Conservation (phyloP, 2,113 vertebrate genomes). For the Polypterus senegalus region DNA sequence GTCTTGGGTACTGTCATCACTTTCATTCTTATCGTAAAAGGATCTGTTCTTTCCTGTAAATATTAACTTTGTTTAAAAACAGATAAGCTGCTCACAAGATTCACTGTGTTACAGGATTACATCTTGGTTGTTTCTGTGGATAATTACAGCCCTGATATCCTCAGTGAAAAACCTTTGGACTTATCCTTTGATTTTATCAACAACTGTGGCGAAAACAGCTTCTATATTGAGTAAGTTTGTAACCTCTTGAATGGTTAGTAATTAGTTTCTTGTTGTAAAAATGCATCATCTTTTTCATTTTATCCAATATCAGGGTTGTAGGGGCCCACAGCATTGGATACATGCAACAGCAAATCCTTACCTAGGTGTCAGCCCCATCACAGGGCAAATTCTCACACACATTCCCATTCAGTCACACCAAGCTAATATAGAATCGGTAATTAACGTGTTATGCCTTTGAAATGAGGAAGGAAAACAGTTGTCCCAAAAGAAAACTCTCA, state of each 20-base stretch:
- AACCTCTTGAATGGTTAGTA: neutral
- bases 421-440: too few species aligned
- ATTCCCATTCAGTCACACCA: too few species aligned
- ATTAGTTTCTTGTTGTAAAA: too few species aligned
- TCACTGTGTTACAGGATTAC: conserved; percentile 54
- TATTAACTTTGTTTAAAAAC: neutral
- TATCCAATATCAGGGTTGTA: too few species aligned
- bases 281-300: too few species aligned
- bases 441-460: too few species aligned
- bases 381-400: too few species aligned
- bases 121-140: conserved; percentile 67
- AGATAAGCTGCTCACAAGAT: conserved; percentile 1
- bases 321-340: too few species aligned
- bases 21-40: neutral
- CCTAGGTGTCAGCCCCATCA: too few species aligned
- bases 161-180: conserved; percentile 61
- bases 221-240: conserved; percentile 71
- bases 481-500: too few species aligned
- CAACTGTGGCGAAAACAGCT: conserved; percentile 69
- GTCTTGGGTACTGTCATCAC: neutral
- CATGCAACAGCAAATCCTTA: too few species aligned
- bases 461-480: too few species aligned
- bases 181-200: conserved; percentile 71
- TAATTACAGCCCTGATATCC: conserved; percentile 57
- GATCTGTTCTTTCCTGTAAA: neutral